Conservation (phyloP, 2,797 vertebrate species). For the Myioborus melanocephalus region DNA sequence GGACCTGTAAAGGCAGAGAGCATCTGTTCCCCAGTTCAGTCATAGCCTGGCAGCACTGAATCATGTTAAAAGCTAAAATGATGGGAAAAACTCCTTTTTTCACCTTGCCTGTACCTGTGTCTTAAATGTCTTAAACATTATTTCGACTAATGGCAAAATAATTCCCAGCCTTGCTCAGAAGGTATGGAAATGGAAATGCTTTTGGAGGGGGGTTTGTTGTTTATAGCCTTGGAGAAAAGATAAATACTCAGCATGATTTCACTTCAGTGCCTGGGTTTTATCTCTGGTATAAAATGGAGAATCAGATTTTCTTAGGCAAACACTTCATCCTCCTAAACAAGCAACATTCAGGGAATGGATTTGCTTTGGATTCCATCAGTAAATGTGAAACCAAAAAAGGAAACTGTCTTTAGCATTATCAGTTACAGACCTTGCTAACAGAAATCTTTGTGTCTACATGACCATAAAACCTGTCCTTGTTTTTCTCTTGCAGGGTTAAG, state of each 20-base stretch:
- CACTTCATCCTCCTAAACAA: slow-evolving; percentile 14
- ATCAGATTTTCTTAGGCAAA: not conserved
- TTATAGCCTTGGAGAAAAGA: not conserved
- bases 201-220: not conserved
- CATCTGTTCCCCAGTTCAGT: slow-evolving; percentile 79
- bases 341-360: not conserved
- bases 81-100: slow-evolving; percentile 65
- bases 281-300: slow-evolving; percentile 2
- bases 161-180: slow-evolving; percentile 22
- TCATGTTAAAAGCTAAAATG: slow-evolving; percentile 74
- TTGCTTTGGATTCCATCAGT: not conserved
- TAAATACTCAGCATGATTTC: not conserved
- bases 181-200: slow-evolving; percentile 43
- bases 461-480: slow-evolving; percentile 16
- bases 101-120: slow-evolving; percentile 60
- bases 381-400: not conserved
- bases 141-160: slow-evolving; percentile 50
- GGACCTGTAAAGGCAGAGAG: slow-evolving; percentile 77
- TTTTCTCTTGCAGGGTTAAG: slow-evolving; percentile 76
- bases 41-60: slow-evolving; percentile 73
- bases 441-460: slow-evolving; percentile 6
- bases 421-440: not conserved
- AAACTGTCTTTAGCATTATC: not conserved
- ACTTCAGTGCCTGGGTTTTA: not conserved
- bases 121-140: slow-evolving; percentile 31